Evolutionary conservation across 2,888 invertebrate genomes (phyloP).

Genomic region (Ptilodon capucinus): DNA sequence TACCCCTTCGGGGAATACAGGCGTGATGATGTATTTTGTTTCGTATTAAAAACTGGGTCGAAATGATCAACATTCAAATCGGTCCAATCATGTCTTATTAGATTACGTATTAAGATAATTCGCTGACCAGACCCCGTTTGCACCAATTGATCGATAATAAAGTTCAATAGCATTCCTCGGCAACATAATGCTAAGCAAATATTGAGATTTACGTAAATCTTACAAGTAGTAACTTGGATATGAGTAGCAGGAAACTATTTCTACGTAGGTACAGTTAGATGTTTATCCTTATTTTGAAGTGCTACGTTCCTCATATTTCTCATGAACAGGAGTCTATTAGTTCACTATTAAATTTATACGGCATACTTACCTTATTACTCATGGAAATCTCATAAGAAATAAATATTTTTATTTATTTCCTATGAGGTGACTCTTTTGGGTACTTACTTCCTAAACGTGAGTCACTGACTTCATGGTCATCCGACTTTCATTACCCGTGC

Average conservation of each 20-base stretch:
- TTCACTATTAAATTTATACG: no score
- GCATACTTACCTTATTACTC: no score
- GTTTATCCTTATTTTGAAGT: background rate
- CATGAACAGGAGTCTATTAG: no score
- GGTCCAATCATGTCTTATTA: background rate
- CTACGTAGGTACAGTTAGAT: background rate
- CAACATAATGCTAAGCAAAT: conserved; percentile 28
- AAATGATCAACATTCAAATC: background rate
- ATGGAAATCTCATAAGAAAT: no score
- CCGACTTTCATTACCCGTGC: no score
- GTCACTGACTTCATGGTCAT: no score
- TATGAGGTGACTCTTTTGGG: no score
- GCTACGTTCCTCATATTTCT: background rate
- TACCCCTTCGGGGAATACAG: no score
- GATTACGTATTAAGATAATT: conserved; percentile 15
- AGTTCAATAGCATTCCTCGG: conserved; percentile 39
- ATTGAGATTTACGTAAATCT: conserved; percentile 11
- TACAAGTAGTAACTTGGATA: no score
- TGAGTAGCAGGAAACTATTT: background rate
- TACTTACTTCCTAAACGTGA: no score
- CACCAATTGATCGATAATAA: conserved; percentile 39
- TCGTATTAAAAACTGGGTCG: background rate
- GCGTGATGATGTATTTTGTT: no score
- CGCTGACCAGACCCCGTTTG: conserved; percentile 38
- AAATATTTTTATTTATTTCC: no score